Evolutionary conservation across 2,797 vertebrate species (phyloP), one percentile per base, ranked within the genome.

Genomic region (Luscinia luscinia): DNA sequence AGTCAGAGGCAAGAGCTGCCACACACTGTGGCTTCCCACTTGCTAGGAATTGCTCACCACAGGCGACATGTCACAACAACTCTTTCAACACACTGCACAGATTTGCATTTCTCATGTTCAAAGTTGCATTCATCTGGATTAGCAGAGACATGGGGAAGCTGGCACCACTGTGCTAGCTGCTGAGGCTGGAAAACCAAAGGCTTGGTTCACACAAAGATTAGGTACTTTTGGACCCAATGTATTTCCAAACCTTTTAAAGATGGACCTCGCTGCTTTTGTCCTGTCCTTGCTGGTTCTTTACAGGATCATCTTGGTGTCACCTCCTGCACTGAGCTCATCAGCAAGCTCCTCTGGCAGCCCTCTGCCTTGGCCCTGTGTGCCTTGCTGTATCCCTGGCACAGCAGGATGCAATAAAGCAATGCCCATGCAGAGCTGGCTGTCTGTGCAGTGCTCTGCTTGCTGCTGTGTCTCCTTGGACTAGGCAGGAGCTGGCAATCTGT

Each of bases 11-110:
- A 84, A 73, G 66, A 91, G 73, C 80, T 93, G 89, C 69, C 91
- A 86, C 49, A 66, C 73, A 64, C 70, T 67, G 86, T 67, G 89
- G 87, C 91, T 88, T 95, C 91, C 84, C 79, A 88, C 77, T 78
- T 90, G 84, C 57, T 82, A 70, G 63, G 83, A 93, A 82, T 63
- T 91, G 74, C 80, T 97, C 83, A 93, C 85, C 79, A 30, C 87
- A 91, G 89, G 89, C 46, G 0, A 57, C 55, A 48, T 75, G 83
- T 94, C 87, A 94, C 85, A 96, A 87, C 84, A 90, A 21, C 76
- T 86, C 87, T 76, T 92, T 80, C 73, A 79, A 88, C 73, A 91
- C 82, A 22, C 82, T 57, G 62, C 24, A 62, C 51, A 75, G 54
- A 88, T 85, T 48, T 4, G 3, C 51, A 69, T 85, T 74, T 92